Evolutionary conservation across 1,140 invertebrate genomes (phyloP).

Genomic region (Tribolium madens): DNA sequence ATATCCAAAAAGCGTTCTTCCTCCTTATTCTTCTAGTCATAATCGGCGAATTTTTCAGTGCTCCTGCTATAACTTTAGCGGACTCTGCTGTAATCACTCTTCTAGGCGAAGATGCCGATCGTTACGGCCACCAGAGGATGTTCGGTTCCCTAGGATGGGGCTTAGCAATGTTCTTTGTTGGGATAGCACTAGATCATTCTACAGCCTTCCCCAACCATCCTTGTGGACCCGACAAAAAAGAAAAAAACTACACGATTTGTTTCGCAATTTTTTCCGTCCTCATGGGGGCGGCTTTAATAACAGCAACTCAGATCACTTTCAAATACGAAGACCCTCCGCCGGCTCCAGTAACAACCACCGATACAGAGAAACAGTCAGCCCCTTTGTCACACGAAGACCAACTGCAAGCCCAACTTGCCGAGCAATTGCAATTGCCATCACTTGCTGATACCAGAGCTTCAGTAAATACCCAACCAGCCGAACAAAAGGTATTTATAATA

Average conservation of each 20-base stretch:
- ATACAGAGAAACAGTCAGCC: slow-evolving; percentile 66
- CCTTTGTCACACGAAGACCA: slow-evolving; percentile 76
- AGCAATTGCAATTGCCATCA: slow-evolving; percentile 83
- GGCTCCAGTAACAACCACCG: slow-evolving; percentile 57
- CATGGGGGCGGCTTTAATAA: slow-evolving; percentile 94
- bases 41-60: slow-evolving; percentile 97
- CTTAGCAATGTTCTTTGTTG: slow-evolving; percentile 98
- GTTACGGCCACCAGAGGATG: slow-evolving; percentile 97
- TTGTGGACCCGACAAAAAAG: slow-evolving; percentile 87
- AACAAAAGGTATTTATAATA: slow-evolving; percentile 69
- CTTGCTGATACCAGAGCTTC: slow-evolving; percentile 75
- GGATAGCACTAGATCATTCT: slow-evolving; percentile 97
- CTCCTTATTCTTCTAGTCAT: slow-evolving; percentile 91
- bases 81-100: slow-evolving; percentile 94
- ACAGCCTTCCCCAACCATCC: slow-evolving; percentile 91
- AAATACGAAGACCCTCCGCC: slow-evolving; percentile 76
- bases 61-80: slow-evolving; percentile 96
- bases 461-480: slow-evolving; percentile 66
- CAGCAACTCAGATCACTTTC: slow-evolving; percentile 89
- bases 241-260: slow-evolving; percentile 98
- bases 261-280: slow-evolving; percentile 98
- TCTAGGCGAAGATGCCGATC: slow-evolving; percentile 91
- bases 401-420: slow-evolving; percentile 83
- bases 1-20: slow-evolving; percentile 97
- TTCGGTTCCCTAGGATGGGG: slow-evolving; percentile 99